Conservation (phyloP, 2,113 vertebrate genomes). For the Carettochelys insculpta region DNA sequence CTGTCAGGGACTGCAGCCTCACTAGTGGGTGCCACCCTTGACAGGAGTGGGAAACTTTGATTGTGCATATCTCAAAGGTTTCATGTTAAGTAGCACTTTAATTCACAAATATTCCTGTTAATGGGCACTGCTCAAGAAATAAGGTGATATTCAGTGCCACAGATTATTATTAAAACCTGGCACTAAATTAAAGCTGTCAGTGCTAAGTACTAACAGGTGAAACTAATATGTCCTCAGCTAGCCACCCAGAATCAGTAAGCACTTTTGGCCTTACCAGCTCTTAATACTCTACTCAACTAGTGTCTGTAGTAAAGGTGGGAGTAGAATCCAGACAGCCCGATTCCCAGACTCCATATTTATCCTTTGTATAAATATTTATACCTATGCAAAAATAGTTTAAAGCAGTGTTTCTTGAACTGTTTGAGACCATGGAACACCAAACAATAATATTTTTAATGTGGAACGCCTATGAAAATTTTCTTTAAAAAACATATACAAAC, state of each 20-base stretch:
- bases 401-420: too few relatives aligned
- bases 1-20: too few relatives aligned
- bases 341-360: neutral
- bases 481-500: too few relatives aligned
- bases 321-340: neutral
- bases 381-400: neutral
- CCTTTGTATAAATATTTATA: neutral
- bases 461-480: too few relatives aligned
- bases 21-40: too few relatives aligned
- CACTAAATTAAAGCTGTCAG: neutral
- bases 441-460: too few relatives aligned
- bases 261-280: neutral
- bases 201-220: neutral
- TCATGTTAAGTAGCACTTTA: neutral
- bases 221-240: neutral
- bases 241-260: neutral
- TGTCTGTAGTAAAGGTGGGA: neutral
- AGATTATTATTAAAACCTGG: neutral
- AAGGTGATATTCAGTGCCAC: neutral
- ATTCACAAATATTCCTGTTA: neutral
- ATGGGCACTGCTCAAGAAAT: neutral
- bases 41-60: too few relatives aligned
- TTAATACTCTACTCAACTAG: neutral
- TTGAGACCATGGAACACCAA: too few relatives aligned
- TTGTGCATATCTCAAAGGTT: too few relatives aligned